Evolutionary conservation across 92 coral and sea anemone species (phyloP).

Genomic region (Muricea muricata): DNA sequence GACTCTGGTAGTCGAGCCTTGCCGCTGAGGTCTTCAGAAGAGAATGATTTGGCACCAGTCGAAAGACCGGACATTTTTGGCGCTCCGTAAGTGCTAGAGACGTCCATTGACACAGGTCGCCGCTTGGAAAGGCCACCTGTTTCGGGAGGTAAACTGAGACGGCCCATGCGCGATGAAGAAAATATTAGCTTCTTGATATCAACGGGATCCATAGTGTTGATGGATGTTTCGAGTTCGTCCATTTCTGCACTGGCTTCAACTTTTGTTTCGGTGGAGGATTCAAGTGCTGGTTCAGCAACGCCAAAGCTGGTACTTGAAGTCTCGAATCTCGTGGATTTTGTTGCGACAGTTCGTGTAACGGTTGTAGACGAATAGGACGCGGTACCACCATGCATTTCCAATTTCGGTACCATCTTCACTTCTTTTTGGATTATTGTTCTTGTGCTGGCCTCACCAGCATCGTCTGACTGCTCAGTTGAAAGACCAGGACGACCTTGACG

Average conservation of each 20-base stretch:
- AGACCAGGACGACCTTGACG: constrained; percentile 32
- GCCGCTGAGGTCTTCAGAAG: not conserved
- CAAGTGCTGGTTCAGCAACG: not conserved
- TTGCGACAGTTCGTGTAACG: not conserved
- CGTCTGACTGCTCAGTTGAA: not conserved
- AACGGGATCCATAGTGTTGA: constrained; percentile 8
- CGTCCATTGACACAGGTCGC: constrained; percentile 25
- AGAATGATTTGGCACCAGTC: constrained; percentile 1
- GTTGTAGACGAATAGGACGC: constrained; percentile 6
- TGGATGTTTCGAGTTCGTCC: constrained; percentile 6
- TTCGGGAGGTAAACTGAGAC: constrained; percentile 16
- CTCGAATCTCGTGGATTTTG: constrained; percentile 18
- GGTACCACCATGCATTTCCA: constrained; percentile 1
- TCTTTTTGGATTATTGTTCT: not conserved
- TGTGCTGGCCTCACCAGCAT: not conserved
- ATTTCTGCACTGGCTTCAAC: not conserved
- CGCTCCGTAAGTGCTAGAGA: constrained; percentile 5
- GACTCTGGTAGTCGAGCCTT: constrained; percentile 1
- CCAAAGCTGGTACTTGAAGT: not conserved
- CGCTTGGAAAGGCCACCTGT: not conserved
- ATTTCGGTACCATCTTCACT: not conserved
- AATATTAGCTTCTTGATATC: constrained; percentile 36
- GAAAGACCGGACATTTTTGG: not conserved
- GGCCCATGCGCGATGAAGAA: constrained; percentile 35
- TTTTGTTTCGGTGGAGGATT: not conserved